Evolutionary conservation across 1,140 invertebrate genomes (phyloP).

Genomic region (Drosophila asahinai): DNA sequence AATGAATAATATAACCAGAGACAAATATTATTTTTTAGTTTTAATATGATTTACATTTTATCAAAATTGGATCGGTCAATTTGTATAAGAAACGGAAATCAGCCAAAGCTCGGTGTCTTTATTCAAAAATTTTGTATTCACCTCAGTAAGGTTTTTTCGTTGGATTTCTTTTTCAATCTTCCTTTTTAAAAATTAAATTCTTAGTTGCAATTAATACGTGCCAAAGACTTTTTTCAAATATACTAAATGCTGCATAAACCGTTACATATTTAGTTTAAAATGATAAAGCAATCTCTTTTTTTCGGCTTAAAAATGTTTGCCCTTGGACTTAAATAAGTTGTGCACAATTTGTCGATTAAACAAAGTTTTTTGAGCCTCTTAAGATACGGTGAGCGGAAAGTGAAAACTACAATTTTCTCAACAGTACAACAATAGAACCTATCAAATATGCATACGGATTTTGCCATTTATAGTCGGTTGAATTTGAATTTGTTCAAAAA

Average conservation of each 20-base stretch:
- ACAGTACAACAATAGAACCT: constrained; percentile 37
- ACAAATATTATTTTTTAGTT: too few relatives aligned
- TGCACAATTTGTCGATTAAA: constrained; percentile 48
- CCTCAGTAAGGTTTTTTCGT: too few relatives aligned
- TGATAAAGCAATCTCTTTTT: constrained; percentile 7
- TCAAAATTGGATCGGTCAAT: too few relatives aligned
- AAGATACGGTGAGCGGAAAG: constrained; percentile 26
- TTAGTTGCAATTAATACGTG: too few relatives aligned
- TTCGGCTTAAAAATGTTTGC: constrained; percentile 7
- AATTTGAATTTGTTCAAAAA: constrained; percentile 50
- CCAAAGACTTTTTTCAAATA: background rate
- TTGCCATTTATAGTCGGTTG: constrained; percentile 55
- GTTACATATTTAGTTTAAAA: constrained; percentile 14
- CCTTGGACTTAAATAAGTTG: constrained; percentile 10
- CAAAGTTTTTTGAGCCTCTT: constrained; percentile 21
- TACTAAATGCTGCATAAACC: constrained; percentile 6
- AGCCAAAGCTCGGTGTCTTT: too few relatives aligned
- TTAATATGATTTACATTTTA: too few relatives aligned
- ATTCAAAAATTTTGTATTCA: too few relatives aligned
- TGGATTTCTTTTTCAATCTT: too few relatives aligned
- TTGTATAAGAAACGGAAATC: too few relatives aligned
- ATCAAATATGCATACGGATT: constrained; percentile 56
- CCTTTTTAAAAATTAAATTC: too few relatives aligned
- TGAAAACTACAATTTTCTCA: constrained; percentile 43
- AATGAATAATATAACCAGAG: too few relatives aligned